Evolutionary conservation across 30 jellyfish, hydroid and myxozoan genomes (phyloP), one percentile per base, ranked within the genome.

Genomic region (Hydractinia symbiolongicarpus): DNA sequence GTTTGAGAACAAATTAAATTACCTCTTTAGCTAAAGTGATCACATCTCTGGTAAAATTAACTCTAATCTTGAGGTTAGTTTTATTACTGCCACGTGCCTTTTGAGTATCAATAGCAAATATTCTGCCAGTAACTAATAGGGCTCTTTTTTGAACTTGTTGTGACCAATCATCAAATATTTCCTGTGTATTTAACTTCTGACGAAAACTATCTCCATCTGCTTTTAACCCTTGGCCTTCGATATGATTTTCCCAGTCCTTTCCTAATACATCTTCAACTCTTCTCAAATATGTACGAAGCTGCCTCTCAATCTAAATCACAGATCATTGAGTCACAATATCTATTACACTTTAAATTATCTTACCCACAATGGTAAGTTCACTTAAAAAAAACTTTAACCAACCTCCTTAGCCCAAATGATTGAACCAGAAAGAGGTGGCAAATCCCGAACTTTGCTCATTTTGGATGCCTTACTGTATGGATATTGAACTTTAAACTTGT

Each of bases 181-280:
- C 97, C 66, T 90, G 97, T 9, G 97, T 90, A 79, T 91, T 88
- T 55, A 90, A 87, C 78, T 90, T 90, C 73, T 84, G 95, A 55
- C 96, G 75, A 77, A 90, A 90, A 50, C 88, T 86, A 50, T 86
- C 95, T 10, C 97, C 97, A 82, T 90, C 97, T 77, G 97, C 96
- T 55, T 90, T 90, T 81, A 90, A 86, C n/a, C 95, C 83, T 50
- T 90, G 97, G 11, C 97, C 97, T 69, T 90, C 97, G 49, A 90
- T 89, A 72, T 90, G 97, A 57, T 86, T 90, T 68, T 90, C 97
- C 97, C 97, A 90, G 62, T 90, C 97, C 62, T 85, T 90, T 10
- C 97, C 97, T 50, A 90, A 79, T 14, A 90, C 97, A 74, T 90
- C 97, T 79, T 90, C 97, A 55, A 90, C 97, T 66, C 97, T 86